These are phyloP conservation scores for Pseudomyrmex dendroicus DNA, from an alignment of 1,140 invertebrate genomes.

Conservation along the genomic window DNA sequence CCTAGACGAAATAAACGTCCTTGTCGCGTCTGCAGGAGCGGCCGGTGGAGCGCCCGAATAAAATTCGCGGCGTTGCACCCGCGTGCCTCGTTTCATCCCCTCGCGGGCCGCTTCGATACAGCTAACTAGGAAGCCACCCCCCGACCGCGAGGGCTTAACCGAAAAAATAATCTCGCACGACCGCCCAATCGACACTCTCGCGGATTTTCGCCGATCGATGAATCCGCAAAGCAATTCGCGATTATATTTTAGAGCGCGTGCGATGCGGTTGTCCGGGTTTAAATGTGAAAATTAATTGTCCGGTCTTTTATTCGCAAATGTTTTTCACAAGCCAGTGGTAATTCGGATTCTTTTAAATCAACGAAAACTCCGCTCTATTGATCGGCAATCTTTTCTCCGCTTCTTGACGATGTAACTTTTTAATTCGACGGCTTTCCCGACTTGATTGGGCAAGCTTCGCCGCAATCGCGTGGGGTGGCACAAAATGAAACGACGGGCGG, in stretches of 20 bases:
- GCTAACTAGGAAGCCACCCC: slow-evolving; percentile 69
- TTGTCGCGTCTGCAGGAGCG: slow-evolving; percentile 34
- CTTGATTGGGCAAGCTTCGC: slow-evolving; percentile 58
- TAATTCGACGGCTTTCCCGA: slow-evolving; percentile 69
- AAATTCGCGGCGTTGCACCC: slow-evolving; percentile 62
- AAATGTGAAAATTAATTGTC: not conserved
- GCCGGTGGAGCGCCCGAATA: slow-evolving; percentile 57
- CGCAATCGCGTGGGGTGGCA: slow-evolving; percentile 44
- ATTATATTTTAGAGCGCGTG: slow-evolving; percentile 30
- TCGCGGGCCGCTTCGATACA: slow-evolving; percentile 61
- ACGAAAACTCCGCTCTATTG: not conserved
- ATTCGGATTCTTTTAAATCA: not conserved
- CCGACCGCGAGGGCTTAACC: slow-evolving; percentile 64
- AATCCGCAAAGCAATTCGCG: slow-evolving; percentile 40
- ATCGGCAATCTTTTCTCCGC: not conserved
- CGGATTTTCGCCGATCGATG: slow-evolving; percentile 47
- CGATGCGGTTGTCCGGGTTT: slow-evolving; percentile 17
- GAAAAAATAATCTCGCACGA: slow-evolving; percentile 59
- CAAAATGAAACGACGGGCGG: slow-evolving; percentile 69
- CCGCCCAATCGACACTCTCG: slow-evolving; percentile 48
- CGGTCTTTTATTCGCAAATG: not conserved
- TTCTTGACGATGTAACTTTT: slow-evolving; percentile 61
- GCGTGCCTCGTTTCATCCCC: slow-evolving; percentile 66
- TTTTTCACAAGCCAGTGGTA: not conserved
- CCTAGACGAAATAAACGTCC: slow-evolving; percentile 45